These are phyloP conservation scores for Drosophila kanekoi DNA, from an alignment of 2,888 invertebrate genomes.

Conservation along the genomic window DNA sequence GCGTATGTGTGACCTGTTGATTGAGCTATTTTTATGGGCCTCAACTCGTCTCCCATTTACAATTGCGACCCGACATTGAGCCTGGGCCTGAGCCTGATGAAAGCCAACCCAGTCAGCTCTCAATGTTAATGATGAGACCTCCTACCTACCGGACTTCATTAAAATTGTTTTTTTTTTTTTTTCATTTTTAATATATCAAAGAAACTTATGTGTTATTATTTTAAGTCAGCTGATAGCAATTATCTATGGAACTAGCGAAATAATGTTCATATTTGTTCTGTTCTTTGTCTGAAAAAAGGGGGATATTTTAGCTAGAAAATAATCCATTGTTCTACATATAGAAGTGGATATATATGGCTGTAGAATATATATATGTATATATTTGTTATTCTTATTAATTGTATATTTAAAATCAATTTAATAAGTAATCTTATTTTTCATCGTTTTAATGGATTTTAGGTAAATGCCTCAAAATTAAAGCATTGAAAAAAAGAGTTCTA, in stretches of 20 bases:
- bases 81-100: conserved; percentile 17
- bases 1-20: conserved; percentile 62
- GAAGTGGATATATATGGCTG: too few species aligned
- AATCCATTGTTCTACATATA: too few species aligned
- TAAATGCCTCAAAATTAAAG: too few species aligned
- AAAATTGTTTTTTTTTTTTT: too few species aligned
- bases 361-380: too few species aligned
- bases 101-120: conserved; percentile 17
- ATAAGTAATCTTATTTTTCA: too few species aligned
- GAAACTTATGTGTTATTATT: conserved; percentile 7
- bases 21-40: conserved; percentile 26
- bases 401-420: too few species aligned
- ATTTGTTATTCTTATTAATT: too few species aligned
- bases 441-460: too few species aligned
- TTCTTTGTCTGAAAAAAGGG: not conserved
- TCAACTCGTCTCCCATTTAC: conserved; percentile 4
- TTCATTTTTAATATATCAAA: not conserved
- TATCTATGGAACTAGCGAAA: conserved; percentile 5
- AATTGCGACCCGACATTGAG: conserved; percentile 26
- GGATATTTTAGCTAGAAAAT: too few species aligned
- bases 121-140: conserved; percentile 23
- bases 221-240: conserved; percentile 3
- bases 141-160: conserved; percentile 10
- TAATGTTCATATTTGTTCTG: not conserved
- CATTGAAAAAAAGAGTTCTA: too few species aligned